phyloP scores from a whole-genome alignment of 2,113 vertebrate genomes.

The Eublepharis macularius region DNA sequence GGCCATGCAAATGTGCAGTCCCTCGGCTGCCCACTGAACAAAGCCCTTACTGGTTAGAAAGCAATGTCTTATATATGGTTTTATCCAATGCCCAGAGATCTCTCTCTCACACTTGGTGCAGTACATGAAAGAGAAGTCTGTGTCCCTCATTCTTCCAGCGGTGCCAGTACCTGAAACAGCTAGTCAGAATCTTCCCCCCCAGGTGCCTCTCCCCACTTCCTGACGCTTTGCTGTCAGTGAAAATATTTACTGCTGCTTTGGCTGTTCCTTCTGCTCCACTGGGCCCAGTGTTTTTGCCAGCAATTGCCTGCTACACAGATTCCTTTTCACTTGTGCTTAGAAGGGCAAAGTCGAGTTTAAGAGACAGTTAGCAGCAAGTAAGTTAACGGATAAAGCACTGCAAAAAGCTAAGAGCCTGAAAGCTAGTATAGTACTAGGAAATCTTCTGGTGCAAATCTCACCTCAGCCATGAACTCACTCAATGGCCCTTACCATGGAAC shows the following conservation, averaged over 20 bases:
- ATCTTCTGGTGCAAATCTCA: neutral
- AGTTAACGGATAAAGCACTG: neutral
- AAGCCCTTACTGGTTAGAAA: neutral
- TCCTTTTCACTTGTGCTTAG: neutral
- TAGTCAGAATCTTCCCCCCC: neutral
- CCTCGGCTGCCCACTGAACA: neutral
- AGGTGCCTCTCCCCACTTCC: constrained; percentile 16
- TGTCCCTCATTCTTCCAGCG: neutral
- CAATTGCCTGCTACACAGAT: neutral
- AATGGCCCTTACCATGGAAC: neutral
- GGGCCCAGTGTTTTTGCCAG: constrained; percentile 1
- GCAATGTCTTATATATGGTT: neutral
- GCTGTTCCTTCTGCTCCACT: constrained; percentile 13
- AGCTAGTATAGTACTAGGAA: neutral
- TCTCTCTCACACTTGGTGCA: neutral
- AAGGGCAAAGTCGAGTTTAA: neutral
- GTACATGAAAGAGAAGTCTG: neutral
- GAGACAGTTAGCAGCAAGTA: neutral
- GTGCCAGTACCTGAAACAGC: neutral
- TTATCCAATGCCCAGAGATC: fast-evolving
- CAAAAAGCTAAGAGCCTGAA: neutral
- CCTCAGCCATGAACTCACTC: neutral
- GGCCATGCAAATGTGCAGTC: neutral
- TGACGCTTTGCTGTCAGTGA: constrained; percentile 34
- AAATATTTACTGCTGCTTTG: neutral